A percentile compares a stretch with the other conserved stretches of the same genome.
phyloP scores from a whole-genome alignment of 2,113 vertebrate genomes.

The Oxygymnocypris stewartii region DNA sequence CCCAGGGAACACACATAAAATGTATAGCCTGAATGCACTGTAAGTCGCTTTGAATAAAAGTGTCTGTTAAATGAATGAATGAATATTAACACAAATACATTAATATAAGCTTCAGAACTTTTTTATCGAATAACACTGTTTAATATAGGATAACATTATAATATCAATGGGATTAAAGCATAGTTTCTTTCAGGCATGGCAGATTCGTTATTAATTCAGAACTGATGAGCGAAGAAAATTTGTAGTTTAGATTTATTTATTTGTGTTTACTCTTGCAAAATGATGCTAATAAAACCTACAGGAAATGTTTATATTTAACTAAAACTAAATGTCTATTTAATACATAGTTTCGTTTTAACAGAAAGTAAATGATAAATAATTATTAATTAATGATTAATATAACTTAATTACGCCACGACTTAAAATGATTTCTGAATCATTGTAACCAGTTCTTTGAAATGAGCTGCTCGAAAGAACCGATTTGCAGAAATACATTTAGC shows the following conservation, averaged over 20 bases:
- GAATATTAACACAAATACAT: neutral
- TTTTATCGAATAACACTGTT: neutral
- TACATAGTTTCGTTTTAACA: neutral
- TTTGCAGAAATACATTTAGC: neutral
- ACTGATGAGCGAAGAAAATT: neutral
- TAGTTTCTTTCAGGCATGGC: neutral
- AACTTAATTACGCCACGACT: neutral
- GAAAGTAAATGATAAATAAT: neutral
- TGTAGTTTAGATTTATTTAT: neutral
- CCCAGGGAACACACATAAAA: too few relatives aligned
- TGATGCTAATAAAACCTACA: neutral
- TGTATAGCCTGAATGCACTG: too few relatives aligned
- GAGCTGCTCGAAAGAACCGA: constrained; percentile 4
- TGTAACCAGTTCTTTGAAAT: neutral
- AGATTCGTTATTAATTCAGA: neutral
- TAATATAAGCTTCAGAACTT: neutral
- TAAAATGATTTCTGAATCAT: neutral
- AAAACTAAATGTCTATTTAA: neutral
- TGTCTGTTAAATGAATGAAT: too few relatives aligned
- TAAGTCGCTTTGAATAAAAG: too few relatives aligned
- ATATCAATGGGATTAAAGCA: neutral
- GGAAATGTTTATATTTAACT: neutral
- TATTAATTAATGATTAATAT: neutral
- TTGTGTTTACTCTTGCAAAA: neutral
- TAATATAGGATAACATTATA: neutral